Evolutionary conservation across 2,888 invertebrate genomes (phyloP), one percentile per base, ranked within the genome.

Genomic region (Cerastoderma edule): DNA sequence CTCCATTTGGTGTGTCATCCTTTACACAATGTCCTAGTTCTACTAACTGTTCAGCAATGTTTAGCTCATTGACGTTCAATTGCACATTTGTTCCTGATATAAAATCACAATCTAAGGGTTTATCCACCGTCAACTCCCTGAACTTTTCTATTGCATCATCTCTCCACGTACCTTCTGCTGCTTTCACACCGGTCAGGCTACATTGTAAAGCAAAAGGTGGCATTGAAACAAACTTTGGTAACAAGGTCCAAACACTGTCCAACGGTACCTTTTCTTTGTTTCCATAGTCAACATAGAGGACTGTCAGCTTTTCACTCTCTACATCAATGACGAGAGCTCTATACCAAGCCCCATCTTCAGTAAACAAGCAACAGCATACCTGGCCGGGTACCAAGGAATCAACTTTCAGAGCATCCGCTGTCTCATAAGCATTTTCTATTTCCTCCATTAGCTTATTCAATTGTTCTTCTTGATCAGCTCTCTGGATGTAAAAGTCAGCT

Each of bases 231-330:
- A 90, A 85, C 24, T 89, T 85, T 10, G 76, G 57, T 60, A 85
- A 72, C 19, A 91, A 30, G 6, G 74, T 64, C 75, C 86, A 87
- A 3, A 92, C 54, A n/a, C 80, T 78, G 10, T 65, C 67, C 0
- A 81, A 30, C 1, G 78, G 56, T 6, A 89, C 84, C n/a, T 67
- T 77, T 39, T 91, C 90, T 8, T 75, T 72, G 70, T 92, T 92
- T 10, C 92, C 92, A 83, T 89, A 92, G 78, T 92, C 92, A 16
- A 92, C 82, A 84, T 91, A 92, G 19, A 72, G 72, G 0, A 92
- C 89, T 57, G 69, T 69, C 1, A 83, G 78, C 22, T 68, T 74
- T 1, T 56, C 60, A 0, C 69, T 70, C 27, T 79, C 57, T 0
- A 80, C 48, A 1, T 77, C 64, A 8, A 76, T 56, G 22, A 91